Evolutionary conservation across 2,113 vertebrate species (phyloP), one percentile per base, ranked within the genome.

Genomic region (Lasiurus cinereus): DNA sequence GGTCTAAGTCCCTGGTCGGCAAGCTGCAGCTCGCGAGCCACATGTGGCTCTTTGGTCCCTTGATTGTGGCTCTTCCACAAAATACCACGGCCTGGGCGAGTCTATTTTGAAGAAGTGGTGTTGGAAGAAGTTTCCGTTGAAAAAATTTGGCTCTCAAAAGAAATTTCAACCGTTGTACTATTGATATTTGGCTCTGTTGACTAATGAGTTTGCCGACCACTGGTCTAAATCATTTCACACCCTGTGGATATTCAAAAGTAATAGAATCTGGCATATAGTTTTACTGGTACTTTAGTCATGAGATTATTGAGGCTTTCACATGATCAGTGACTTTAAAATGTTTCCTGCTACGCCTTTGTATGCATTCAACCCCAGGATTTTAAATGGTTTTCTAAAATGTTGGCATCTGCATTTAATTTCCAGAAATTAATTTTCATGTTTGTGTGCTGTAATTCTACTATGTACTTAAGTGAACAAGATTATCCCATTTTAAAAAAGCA

Each of bases 341-440:
- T 95, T 94, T 96, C 97, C 97, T 98, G 94, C 94, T 98, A 97
- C 50, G 96, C 8, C 50, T 92, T 97, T 97, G 31, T 96, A 97
- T 67, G 92, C 80, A 96, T 80, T 97, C 73, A 97, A 31, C 50
- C 97, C 91, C 86, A 95, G 76, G 19, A 93, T 59, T 98, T 95
- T 92, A 83, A 97, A 80, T 33, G 0, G 67, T 95, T 97, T 98
- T 96, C 97, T 98, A 97, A 97, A 97, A 77, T 91, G 82, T 27
- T 91, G 97, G 90, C 78, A 85, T 90, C 59, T 96, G 70, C 94
- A 77, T 79, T 97, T 97, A 96, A 97, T 98, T 98, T 97, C 93
- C 56, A 97, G 93, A 97, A 93, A 93, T 86, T 98, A 96, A 33
- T 96, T 97, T 95, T 74, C 89, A 79, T 56, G 74, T 94, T 96